Conservation (phyloP, 2,797 vertebrate species). For the Epinephelus awoara region DNA sequence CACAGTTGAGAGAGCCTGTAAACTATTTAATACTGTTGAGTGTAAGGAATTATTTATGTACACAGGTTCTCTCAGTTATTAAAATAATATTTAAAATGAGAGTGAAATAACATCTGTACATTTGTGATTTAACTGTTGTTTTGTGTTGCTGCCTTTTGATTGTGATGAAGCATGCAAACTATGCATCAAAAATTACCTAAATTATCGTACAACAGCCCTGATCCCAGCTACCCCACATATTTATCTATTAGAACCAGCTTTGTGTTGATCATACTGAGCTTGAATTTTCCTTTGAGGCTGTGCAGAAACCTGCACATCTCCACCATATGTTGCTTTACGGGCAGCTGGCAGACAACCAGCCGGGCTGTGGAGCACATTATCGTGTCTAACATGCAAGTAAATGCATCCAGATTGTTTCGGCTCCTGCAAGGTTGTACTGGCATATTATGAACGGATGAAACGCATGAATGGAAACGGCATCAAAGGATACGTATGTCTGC, state of each 20-base stretch:
- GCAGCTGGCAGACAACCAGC: conserved; percentile 59
- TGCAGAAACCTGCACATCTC: conserved; percentile 8
- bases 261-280: conserved; percentile 11
- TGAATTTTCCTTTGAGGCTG: neutral
- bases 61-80: neutral
- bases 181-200: neutral
- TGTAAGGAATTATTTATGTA: neutral
- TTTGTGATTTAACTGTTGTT: neutral
- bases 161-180: neutral
- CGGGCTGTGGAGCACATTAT: conserved; percentile 35
- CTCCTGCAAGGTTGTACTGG: conserved; percentile 48
- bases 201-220: neutral
- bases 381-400: conserved; percentile 49
- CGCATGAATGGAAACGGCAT: conserved; percentile 33
- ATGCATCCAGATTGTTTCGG: conserved; percentile 66
- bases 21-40: neutral
- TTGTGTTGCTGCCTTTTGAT: neutral
- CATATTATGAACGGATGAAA: conserved; percentile 47
- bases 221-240: neutral
- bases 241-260: neutral
- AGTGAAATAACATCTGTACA: neutral
- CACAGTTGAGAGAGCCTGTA: conserved; percentile 10
- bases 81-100: neutral
- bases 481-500: conserved; percentile 4
- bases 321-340: conserved; percentile 53